Evolutionary conservation across 2,113 vertebrate species (phyloP).

Genomic region (Helogale parvula): DNA sequence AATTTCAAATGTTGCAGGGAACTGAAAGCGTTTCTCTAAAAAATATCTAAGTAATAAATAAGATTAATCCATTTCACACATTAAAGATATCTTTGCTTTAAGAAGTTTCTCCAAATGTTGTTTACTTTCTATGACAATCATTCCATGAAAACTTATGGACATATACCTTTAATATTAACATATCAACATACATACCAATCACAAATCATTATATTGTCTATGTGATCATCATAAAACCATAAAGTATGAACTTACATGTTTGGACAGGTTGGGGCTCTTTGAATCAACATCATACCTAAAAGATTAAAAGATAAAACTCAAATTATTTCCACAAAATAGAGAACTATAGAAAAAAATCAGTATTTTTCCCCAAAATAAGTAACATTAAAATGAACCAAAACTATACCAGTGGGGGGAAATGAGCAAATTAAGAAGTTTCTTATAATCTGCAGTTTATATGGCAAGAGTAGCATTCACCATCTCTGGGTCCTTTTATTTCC

Average conservation of each 20-base stretch:
- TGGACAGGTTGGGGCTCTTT: slow-evolving; percentile 96
- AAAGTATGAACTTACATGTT: slow-evolving; percentile 92
- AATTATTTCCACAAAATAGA: slow-evolving; percentile 56
- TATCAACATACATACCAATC: not conserved
- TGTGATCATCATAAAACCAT: not conserved
- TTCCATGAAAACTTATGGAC: not conserved
- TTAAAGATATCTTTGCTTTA: not conserved
- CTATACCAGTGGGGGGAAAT: not conserved
- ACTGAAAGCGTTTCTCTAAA: not conserved
- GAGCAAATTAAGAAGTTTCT: not conserved
- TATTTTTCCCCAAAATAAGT: not conserved
- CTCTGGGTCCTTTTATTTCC: not conserved
- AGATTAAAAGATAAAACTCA: slow-evolving; percentile 69
- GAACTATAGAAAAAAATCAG: not conserved
- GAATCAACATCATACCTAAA: slow-evolving; percentile 98
- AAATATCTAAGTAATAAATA: not conserved
- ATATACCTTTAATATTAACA: not conserved
- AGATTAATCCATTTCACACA: not conserved
- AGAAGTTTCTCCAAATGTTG: not conserved
- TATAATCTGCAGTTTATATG: not conserved
- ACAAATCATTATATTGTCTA: not conserved
- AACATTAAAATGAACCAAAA: not conserved
- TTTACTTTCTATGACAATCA: slow-evolving; percentile 22
- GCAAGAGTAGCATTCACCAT: not conserved
- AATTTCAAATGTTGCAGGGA: not conserved